Evolutionary conservation across 2,888 invertebrate species (phyloP), one percentile per base, ranked within the genome.

Genomic region (Trissolcus brochymenae): DNA sequence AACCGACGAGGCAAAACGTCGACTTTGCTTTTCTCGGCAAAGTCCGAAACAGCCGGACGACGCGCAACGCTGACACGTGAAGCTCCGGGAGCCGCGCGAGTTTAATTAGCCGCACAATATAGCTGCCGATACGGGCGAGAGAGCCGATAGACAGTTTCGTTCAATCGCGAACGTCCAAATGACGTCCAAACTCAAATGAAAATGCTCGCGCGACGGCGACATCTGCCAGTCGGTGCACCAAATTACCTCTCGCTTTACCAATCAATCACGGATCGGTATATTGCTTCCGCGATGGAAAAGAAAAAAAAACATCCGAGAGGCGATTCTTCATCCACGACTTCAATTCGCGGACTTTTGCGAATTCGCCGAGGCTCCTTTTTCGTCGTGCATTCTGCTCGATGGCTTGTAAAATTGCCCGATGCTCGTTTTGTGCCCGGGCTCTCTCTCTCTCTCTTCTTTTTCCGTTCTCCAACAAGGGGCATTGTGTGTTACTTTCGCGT

Each of bases 391-490:
- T 73, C 61, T 66, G 73, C 66, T 73, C 66, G 73, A 73, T 73
- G 65, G 72, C 65, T 73, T 73, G 73, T 73, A 43, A 73, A 73
- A 73, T 66, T 73, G 66, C 66, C 61, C 73, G 50, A 35, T 53
- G 56, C 51, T 62, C 70, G 61, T 70, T 61, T 70, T 61, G 68
- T 70, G 35, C 25, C 6, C 57, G 51, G 19, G 62, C 14, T 62
- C 46, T 55, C n/a, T n/a, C n/a, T n/a, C n/a, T 19, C 19, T 25
- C 25, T 25, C 25, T 25, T 6, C 4, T 25, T 6, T 2, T 4
- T 6, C 0, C 4, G 0, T 4, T 25, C 6, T 4, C 6, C 25
- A 25, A 25, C 25, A 25, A 25, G 4, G 51, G 14, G 64, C 60
- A 65, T 72, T 65, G 59, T 35, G 35, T 65, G 65, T 65, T 73